Evolutionary conservation across 1,140 invertebrate species (phyloP), one percentile per base, ranked within the genome.

Genomic region (Drosophila miranda): DNA sequence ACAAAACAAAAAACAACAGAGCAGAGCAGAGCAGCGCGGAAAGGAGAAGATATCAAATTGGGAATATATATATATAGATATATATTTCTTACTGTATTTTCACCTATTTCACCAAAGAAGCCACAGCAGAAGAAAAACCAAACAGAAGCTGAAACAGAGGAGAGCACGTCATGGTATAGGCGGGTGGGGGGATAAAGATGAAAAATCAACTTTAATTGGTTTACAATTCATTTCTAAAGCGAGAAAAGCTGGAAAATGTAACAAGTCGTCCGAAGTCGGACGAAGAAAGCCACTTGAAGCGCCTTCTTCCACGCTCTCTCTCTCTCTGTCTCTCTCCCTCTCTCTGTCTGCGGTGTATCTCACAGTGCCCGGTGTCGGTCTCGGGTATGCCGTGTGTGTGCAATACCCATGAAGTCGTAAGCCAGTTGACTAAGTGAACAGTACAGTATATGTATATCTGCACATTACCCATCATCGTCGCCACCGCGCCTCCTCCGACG

Each of bases 171-270:
- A 30, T 30, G 30, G 30, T 3, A 30, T 7, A 3, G 30, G 3
- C 9, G 30, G 30, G 30, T 8, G 28, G 28, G 38, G 59, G 44
- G 52, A 63, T 78, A 56, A 79, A 81, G 71, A 80, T 68, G 72
- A 83, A 84, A 83, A 84, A 75, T 86, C 80, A 63, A 59, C 67
- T 80, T 84, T 84, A 84, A 84, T 84, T 84, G 80, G 81, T 86
- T 84, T 80, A 77, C 80, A 84, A 84, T 84, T 84, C 81, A 84
- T 84, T 84, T 76, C 80, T 61, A 61, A 38, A 66, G 80, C 77
- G 77, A 80, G 72, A 75, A 84, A 80, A 76, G 59, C 62, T 86
- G 80, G 61, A 84, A 83, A 83, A 84, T 83, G 76, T 84, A 83
- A 78, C 70, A 83, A 83, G 60, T 78, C 62, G 70, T 59, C 74